These are phyloP conservation scores for Prunella himalayana DNA, from an alignment of 2,113 vertebrate genomes.

Conservation along the genomic window DNA sequence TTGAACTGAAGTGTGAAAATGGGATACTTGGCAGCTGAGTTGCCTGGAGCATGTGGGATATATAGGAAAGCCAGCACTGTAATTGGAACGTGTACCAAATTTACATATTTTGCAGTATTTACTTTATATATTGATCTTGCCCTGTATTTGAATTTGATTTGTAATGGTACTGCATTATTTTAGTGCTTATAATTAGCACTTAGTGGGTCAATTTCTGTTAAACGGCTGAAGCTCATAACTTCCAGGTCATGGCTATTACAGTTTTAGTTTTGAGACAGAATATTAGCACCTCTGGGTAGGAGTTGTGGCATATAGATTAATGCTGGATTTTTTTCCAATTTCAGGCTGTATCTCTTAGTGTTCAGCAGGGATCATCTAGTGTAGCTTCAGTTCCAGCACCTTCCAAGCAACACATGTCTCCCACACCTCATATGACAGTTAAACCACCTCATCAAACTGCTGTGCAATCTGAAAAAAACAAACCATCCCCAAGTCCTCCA, in stretches of 20 bases:
- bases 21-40: background rate
- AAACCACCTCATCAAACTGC: slow-evolving; percentile 70
- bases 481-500: slow-evolving; percentile 73
- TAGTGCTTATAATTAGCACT: background rate
- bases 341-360: slow-evolving; percentile 81
- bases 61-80: background rate
- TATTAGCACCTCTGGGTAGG: background rate
- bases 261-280: background rate
- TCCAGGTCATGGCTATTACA: background rate
- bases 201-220: background rate
- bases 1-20: background rate
- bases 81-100: background rate
- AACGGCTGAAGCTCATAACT: background rate
- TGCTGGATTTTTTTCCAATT: background rate
- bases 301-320: background rate
- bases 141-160: background rate
- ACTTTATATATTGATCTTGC: background rate
- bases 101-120: background rate
- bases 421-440: slow-evolving; percentile 64
- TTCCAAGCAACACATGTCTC: slow-evolving; percentile 73
- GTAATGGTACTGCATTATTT: background rate
- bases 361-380: slow-evolving; percentile 74
- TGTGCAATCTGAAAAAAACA: slow-evolving; percentile 72
- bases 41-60: background rate
- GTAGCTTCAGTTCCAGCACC: slow-evolving; percentile 71